Evolutionary conservation across 2,113 vertebrate genomes (phyloP).

Genomic region (Neomonachus schauinslandi): DNA sequence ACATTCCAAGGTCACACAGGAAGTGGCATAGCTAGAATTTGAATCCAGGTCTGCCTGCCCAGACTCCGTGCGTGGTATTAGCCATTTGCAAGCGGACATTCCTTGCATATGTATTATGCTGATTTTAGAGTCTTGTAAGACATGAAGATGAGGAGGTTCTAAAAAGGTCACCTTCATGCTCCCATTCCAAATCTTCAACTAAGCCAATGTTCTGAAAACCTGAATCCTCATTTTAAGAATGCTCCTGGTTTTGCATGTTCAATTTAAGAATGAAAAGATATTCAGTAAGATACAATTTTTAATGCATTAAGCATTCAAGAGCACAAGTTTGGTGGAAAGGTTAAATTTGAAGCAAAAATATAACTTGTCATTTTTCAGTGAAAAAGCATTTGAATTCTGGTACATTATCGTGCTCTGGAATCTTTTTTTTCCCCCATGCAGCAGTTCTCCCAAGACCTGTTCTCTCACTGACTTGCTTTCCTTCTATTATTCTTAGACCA

Average conservation of each 20-base stretch:
- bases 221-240: conserved; percentile 38
- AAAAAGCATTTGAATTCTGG: conserved; percentile 58
- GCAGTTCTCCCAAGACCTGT: not conserved
- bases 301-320: conserved; percentile 66
- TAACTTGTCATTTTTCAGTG: conserved; percentile 60
- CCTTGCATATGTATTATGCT: not conserved
- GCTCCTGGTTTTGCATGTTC: conserved; percentile 28
- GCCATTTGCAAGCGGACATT: too few relatives aligned
- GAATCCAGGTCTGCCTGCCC: not conserved
- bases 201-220: not conserved
- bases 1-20: not conserved
- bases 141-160: not conserved
- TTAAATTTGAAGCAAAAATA: conserved; percentile 71
- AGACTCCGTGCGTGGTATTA: not conserved
- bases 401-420: not conserved
- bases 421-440: not conserved
- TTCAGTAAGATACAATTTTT: conserved; percentile 37
- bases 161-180: not conserved
- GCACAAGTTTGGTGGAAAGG: conserved; percentile 52
- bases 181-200: not conserved
- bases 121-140: not conserved
- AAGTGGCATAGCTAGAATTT: not conserved
- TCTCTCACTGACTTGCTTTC: not conserved
- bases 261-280: conserved; percentile 64
- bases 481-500: conserved; percentile 16